phyloP scores from a whole-genome alignment of 2,797 vertebrate genomes.

The Pangasius krempfi region DNA sequence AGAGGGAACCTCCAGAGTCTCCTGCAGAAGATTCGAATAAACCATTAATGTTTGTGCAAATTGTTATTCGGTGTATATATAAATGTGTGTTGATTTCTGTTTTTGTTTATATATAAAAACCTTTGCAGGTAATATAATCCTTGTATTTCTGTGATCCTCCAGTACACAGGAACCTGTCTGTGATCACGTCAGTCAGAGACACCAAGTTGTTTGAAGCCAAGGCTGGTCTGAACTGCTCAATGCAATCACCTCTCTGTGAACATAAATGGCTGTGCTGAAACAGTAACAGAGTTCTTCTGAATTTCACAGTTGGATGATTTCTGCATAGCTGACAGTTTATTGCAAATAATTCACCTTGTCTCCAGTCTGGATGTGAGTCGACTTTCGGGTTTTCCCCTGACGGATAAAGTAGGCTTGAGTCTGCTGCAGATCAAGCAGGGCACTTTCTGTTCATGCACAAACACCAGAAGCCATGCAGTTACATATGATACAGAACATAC shows the following conservation, averaged over 20 bases:
- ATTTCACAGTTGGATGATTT: constrained; percentile 1
- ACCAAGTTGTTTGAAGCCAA: constrained; percentile 59
- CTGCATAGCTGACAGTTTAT: not conserved
- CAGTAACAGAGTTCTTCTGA: not conserved
- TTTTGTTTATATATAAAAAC: constrained; percentile 53
- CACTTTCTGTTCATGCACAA: constrained; percentile 65
- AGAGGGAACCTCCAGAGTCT: constrained; percentile 78
- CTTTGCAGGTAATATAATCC: constrained; percentile 69
- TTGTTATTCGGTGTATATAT: not conserved
- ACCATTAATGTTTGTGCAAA: not conserved
- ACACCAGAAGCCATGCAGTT: not conserved
- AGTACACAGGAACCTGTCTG: constrained; percentile 72
- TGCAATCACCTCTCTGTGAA: constrained; percentile 69
- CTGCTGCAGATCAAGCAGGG: constrained; percentile 67
- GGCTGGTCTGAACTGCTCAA: constrained; percentile 62
- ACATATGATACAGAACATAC: not conserved
- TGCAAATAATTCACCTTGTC: constrained; percentile 70
- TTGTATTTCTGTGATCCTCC: constrained; percentile 62
- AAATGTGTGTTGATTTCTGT: not conserved
- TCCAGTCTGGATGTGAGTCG: constrained; percentile 74
- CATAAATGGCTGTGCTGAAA: not conserved
- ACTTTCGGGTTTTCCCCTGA: constrained; percentile 50
- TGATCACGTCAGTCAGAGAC: constrained; percentile 70
- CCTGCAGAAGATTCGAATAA: constrained; percentile 59
- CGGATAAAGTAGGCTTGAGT: constrained; percentile 73